Evolutionary conservation across 2,113 vertebrate species (phyloP).

Genomic region (Gnathonemus echidnorhynchus): DNA sequence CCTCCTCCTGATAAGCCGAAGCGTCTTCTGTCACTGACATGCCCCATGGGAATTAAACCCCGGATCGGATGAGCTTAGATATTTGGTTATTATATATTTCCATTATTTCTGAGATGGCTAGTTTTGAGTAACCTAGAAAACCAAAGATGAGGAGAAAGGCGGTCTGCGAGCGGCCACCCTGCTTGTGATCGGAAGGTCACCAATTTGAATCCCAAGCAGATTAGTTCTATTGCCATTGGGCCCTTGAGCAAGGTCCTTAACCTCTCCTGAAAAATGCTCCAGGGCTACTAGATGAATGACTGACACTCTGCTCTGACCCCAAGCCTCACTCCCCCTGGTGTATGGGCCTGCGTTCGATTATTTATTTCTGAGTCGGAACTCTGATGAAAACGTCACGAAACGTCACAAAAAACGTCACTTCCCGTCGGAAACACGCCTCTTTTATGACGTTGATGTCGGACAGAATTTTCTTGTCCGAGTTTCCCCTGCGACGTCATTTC

Average conservation of each 20-base stretch:
- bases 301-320: neutral
- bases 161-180: conserved; percentile 28
- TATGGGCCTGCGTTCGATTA: too few relatives aligned
- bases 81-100: neutral
- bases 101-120: neutral
- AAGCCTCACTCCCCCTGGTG: neutral
- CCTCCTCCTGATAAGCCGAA: neutral
- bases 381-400: too few relatives aligned
- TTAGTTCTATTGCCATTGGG: neutral
- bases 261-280: neutral
- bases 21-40: neutral
- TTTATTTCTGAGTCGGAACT: too few relatives aligned
- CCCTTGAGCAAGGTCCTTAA: neutral
- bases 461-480: too few relatives aligned
- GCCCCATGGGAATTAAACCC: neutral
- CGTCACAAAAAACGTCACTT: too few relatives aligned
- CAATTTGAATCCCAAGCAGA: neutral
- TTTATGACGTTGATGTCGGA: too few relatives aligned
- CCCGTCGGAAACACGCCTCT: too few relatives aligned
- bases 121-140: neutral
- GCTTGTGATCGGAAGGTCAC: neutral
- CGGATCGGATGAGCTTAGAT: neutral
- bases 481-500: too few relatives aligned
- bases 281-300: neutral
- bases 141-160: conserved; percentile 49